Percentiles rank a stretch among this genome's conserved stretches.
Evolutionary conservation across 2,797 vertebrate species (phyloP).

Genomic region (Spatula clypeata): DNA sequence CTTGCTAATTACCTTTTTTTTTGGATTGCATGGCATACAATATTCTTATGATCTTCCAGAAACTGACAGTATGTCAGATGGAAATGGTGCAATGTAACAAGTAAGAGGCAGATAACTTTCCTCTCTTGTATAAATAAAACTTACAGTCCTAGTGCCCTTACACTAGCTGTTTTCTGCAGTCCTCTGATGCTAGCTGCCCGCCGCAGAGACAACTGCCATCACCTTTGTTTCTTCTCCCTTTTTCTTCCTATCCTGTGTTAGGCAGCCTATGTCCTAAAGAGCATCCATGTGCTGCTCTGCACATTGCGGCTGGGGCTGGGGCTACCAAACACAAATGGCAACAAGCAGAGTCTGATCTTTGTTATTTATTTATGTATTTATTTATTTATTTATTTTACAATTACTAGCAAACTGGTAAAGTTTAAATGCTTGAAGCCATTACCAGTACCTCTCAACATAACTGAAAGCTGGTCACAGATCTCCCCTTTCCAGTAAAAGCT

Average conservation of each 20-base stretch:
- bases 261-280: neutral
- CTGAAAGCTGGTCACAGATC: neutral
- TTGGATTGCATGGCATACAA: slow-evolving; percentile 36
- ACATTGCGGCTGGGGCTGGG: neutral
- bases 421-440: neutral
- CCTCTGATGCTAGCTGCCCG: neutral
- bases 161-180: neutral
- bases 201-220: neutral
- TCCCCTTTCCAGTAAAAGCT: neutral
- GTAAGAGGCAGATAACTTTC: neutral
- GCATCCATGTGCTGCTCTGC: neutral
- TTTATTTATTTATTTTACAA: no score
- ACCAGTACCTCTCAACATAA: neutral
- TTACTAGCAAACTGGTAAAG: neutral
- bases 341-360: no score
- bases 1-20: slow-evolving; percentile 69
- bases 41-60: slow-evolving; percentile 59
- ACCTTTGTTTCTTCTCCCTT: neutral
- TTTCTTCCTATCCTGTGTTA: neutral
- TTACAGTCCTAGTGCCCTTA: neutral
- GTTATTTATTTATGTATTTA: no score
- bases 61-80: slow-evolving; percentile 14
- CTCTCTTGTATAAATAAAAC: neutral
- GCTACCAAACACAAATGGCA: neutral
- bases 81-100: neutral